These are phyloP conservation scores for Rhodophaea formosa DNA, from an alignment of 2,888 invertebrate genomes.

Conservation along the genomic window DNA sequence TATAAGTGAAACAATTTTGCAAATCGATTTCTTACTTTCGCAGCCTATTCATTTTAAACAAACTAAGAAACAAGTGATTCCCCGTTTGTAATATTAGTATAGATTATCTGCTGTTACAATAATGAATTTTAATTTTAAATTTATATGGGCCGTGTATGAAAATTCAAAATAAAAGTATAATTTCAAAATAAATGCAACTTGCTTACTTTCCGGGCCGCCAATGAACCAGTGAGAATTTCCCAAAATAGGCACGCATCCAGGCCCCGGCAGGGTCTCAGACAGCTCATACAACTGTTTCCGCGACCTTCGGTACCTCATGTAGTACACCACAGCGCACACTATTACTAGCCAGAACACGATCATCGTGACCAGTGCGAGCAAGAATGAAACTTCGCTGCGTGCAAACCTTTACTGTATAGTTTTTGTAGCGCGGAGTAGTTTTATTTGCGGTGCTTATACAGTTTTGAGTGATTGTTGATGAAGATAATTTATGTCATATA, in stretches of 20 bases:
- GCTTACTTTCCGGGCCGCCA: slow-evolving; percentile 66
- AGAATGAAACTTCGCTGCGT: background rate
- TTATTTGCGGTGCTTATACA: background rate
- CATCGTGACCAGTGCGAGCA: slow-evolving; percentile 37
- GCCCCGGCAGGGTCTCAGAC: slow-evolving; percentile 43
- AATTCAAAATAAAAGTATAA: background rate
- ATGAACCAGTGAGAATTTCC: slow-evolving; percentile 66
- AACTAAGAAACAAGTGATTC: no score
- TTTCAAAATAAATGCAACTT: background rate
- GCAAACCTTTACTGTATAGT: background rate
- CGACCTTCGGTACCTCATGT: slow-evolving; percentile 47
- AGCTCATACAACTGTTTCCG: slow-evolving; percentile 52
- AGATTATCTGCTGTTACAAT: no score
- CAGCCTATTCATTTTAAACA: no score
- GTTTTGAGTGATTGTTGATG: no score
- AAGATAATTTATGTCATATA: no score
- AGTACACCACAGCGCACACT: slow-evolving; percentile 44
- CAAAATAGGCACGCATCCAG: slow-evolving; percentile 51
- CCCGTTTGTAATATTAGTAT: no score
- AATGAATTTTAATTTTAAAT: no score
- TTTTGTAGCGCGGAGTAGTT: background rate
- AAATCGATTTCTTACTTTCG: no score
- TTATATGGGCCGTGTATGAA: no score
- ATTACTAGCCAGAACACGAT: slow-evolving; percentile 43
- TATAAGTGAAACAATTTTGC: no score